Percentiles rank a stretch among this genome's conserved stretches.
Conservation (phyloP, 2,113 vertebrate species). For the Rhipidura dahli region DNA sequence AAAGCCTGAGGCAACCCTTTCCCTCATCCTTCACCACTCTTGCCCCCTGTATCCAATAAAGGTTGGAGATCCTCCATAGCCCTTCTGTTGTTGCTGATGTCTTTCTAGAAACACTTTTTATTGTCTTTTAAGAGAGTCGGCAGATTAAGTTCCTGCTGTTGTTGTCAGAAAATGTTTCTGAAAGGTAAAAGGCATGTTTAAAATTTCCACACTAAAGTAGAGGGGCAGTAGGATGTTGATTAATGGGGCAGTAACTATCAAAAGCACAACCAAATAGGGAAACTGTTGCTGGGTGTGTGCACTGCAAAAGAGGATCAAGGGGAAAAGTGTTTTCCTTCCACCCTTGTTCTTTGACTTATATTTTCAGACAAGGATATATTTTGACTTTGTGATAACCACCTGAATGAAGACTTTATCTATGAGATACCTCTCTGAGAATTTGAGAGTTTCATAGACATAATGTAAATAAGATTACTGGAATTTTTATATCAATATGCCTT, state of each 20-base stretch:
- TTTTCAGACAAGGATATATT: not conserved
- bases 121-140: not conserved
- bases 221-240: not conserved
- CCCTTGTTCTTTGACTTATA: not conserved
- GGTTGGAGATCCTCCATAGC: not conserved
- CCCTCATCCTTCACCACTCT: not conserved
- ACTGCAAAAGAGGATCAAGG: not conserved
- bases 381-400: not conserved
- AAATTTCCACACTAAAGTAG: not conserved
- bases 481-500: not conserved
- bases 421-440: not conserved
- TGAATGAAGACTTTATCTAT: not conserved
- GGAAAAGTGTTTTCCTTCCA: not conserved
- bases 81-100: not conserved
- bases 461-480: not conserved
- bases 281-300: not conserved
- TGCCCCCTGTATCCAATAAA: not conserved
- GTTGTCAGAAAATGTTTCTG: not conserved
- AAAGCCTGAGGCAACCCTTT: not conserved
- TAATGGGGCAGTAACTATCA: not conserved
- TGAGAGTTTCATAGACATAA: not conserved
- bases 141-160: not conserved
- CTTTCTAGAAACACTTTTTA: not conserved
- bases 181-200: not conserved
- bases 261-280: not conserved